phyloP scores from a whole-genome alignment of 2,113 vertebrate genomes.

The Oostethus manadensis region DNA sequence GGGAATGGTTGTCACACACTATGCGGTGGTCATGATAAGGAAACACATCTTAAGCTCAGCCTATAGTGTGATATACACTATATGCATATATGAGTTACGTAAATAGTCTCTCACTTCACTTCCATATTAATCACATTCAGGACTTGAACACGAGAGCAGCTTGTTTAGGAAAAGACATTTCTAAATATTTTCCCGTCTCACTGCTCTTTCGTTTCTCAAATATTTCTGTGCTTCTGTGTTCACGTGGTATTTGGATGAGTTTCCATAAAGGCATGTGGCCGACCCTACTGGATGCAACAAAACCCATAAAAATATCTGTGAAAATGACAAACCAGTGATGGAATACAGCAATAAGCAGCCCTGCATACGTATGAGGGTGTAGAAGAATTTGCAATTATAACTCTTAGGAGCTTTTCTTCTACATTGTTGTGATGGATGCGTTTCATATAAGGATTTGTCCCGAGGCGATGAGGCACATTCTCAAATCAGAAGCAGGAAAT shows the following conservation, averaged over 20 bases:
- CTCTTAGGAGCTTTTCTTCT: not conserved
- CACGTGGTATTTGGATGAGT: not conserved
- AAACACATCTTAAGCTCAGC: no score
- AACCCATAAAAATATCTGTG: not conserved
- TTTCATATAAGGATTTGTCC: conserved; percentile 1
- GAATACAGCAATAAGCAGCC: conserved; percentile 1
- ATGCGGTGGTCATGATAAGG: no score
- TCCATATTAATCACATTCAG: not conserved
- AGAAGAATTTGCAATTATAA: not conserved
- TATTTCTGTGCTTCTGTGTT: not conserved
- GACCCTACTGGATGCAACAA: not conserved
- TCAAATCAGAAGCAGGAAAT: conserved; percentile 3
- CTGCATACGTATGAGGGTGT: not conserved
- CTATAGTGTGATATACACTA: no score
- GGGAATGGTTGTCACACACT: no score
- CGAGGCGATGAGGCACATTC: not conserved
- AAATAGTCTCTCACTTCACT: no score
- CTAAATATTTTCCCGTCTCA: not conserved
- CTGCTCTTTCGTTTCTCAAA: not conserved
- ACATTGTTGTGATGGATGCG: not conserved
- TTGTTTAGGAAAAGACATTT: not conserved
- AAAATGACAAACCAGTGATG: not conserved
- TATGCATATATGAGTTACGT: no score
- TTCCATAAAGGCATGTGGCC: not conserved
- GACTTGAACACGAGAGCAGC: not conserved